These are phyloP conservation scores for Drosophila subobscura DNA, from an alignment of 1,140 invertebrate genomes.

Conservation along the genomic window DNA sequence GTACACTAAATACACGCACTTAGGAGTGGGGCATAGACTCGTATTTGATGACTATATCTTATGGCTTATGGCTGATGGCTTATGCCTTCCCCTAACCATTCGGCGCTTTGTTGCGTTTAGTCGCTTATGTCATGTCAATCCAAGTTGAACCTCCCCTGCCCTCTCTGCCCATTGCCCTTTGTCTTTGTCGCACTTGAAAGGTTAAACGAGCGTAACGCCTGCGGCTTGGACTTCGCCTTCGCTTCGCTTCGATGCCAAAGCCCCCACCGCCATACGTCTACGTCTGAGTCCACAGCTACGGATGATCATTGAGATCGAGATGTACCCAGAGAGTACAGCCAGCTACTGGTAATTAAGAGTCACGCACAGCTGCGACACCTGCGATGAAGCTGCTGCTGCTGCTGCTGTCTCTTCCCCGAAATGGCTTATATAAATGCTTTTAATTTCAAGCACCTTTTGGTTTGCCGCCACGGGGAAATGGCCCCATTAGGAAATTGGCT, in stretches of 20 bases:
- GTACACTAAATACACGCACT: no score
- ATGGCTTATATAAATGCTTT: conserved; percentile 38
- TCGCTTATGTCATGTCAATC: conserved; percentile 55
- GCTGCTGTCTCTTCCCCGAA: conserved; percentile 1
- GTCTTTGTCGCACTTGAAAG: conserved; percentile 61
- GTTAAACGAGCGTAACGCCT: conserved; percentile 59
- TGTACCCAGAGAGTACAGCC: no score
- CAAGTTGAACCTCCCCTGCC: conserved; percentile 12
- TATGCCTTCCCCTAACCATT: no score
- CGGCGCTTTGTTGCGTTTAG: conserved; percentile 34
- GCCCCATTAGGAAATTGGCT: conserved; percentile 13
- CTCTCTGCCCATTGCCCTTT: conserved; percentile 2
- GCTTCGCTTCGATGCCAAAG: conserved; percentile 1
- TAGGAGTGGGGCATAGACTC: no score
- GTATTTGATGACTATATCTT: neutral
- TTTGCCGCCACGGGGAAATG: neutral
- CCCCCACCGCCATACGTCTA: no score
- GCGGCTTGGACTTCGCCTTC: conserved; percentile 43
- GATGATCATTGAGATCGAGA: neutral
- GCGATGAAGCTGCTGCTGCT: neutral
- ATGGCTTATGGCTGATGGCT: neutral
- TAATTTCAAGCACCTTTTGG: conserved; percentile 14
- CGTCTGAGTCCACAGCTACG: neutral
- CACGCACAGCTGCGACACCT: conserved; percentile 53
- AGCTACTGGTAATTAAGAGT: conserved; percentile 43